Conservation (phyloP, 2,888 invertebrate species). For the Dolichopus griseipennis region DNA sequence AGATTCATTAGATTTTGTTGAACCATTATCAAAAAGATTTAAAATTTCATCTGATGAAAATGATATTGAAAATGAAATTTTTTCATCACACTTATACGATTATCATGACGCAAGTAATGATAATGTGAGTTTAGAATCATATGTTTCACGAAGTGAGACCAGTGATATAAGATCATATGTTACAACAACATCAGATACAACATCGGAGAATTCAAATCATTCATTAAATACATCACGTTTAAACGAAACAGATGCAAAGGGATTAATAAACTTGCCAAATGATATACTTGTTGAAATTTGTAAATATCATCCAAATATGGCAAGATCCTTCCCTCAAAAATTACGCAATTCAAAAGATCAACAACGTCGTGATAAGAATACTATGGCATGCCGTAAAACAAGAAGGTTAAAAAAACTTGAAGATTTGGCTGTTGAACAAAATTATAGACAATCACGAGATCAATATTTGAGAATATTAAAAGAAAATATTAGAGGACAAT, state of each 20-base stretch:
- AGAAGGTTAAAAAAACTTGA: slow-evolving; percentile 12
- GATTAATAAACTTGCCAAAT: not conserved
- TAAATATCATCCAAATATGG: slow-evolving; percentile 15
- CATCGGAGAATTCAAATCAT: too few species aligned
- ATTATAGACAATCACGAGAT: not conserved
- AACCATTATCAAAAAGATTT: not conserved
- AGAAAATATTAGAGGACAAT: not conserved
- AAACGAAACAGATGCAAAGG: not conserved
- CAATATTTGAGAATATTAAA: not conserved
- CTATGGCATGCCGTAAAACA: slow-evolving; percentile 14
- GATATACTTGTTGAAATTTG: slow-evolving; percentile 11
- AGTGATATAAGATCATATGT: too few species aligned
- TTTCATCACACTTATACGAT: not conserved
- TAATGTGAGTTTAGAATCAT: too few species aligned
- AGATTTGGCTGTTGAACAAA: slow-evolving; percentile 12
- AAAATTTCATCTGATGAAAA: not conserved
- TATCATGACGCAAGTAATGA: too few species aligned
- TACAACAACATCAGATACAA: too few species aligned
- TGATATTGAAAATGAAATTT: not conserved
- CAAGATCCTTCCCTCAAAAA: slow-evolving; percentile 10
- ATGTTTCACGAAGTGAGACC: too few species aligned
- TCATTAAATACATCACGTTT: not conserved
- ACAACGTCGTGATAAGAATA: slow-evolving; percentile 13
- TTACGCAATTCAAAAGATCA: slow-evolving; percentile 12
- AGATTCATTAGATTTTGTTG: too few species aligned